A percentile compares a stretch with the other conserved stretches of the same genome.
Conservation (phyloP, 2,888 invertebrate species). For the Hydroisotoma schaefferi region DNA sequence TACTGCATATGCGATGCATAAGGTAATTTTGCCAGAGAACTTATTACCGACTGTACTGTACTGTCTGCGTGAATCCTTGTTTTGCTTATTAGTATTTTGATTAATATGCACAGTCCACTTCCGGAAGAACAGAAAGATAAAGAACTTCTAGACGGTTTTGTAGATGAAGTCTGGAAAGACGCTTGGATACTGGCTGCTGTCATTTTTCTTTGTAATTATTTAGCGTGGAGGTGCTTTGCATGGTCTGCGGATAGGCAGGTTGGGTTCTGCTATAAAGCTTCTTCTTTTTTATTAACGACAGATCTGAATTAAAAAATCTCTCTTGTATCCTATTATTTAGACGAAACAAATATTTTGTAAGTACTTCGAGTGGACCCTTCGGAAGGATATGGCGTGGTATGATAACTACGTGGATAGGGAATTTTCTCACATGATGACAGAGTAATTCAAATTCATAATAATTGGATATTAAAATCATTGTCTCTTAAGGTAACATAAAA, state of each 20-base stretch:
- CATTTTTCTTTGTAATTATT: not conserved
- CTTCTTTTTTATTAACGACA: too few relatives aligned
- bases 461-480: not conserved
- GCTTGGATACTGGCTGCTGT: too few relatives aligned
- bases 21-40: too few relatives aligned
- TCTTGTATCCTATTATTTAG: slow-evolving; percentile 21
- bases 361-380: slow-evolving; percentile 29
- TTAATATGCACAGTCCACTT: too few relatives aligned
- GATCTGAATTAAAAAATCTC: too few relatives aligned
- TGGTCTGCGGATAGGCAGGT: slow-evolving; percentile 27
- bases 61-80: too few relatives aligned
- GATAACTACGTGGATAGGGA: slow-evolving; percentile 30
- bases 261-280: not conserved
- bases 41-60: too few relatives aligned
- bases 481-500: not conserved
- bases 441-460: slow-evolving; percentile 8
- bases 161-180: too few relatives aligned
- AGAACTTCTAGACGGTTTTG: too few relatives aligned
- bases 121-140: too few relatives aligned
- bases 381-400: slow-evolving; percentile 40
- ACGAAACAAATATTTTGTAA: slow-evolving; percentile 15
- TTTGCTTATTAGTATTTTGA: too few relatives aligned
- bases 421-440: slow-evolving; percentile 27
- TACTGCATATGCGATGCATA: not conserved
- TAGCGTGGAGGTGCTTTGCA: slow-evolving; percentile 15